phyloP scores from a whole-genome alignment of 2,113 vertebrate species.

The Pachyramphus minor region DNA sequence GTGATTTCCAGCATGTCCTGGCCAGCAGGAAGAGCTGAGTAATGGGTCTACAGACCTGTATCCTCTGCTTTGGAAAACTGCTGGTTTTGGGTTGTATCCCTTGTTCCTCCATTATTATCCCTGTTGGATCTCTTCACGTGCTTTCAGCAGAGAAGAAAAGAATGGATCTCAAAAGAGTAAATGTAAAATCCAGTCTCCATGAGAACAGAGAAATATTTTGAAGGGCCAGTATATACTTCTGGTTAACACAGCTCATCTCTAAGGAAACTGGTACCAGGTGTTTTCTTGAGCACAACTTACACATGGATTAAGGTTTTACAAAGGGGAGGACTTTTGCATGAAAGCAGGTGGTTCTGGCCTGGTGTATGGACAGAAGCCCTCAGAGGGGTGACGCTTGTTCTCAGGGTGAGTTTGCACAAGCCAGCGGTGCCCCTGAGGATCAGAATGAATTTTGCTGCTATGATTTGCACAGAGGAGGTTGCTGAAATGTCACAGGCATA shows the following conservation, averaged over 20 bases:
- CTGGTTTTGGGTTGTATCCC: background rate
- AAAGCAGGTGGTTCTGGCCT: background rate
- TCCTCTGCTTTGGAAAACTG: background rate
- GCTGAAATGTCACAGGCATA: background rate
- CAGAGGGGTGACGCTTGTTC: background rate
- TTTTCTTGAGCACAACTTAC: background rate
- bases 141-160: background rate
- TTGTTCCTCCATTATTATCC: background rate
- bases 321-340: background rate
- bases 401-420: background rate
- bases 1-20: background rate
- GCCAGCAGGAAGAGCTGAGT: background rate
- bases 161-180: background rate
- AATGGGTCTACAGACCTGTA: background rate
- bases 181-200: background rate
- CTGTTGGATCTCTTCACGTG: background rate
- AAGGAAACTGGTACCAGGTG: background rate
- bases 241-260: background rate
- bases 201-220: background rate
- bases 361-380: background rate
- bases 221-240: background rate
- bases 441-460: background rate
- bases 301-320: background rate
- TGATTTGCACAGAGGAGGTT: background rate
- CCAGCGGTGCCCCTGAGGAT: background rate